Percentiles rank a stretch among this genome's conserved stretches.
Evolutionary conservation across 2,113 vertebrate species (phyloP).

Genomic region (Malaclemys terrapin): DNA sequence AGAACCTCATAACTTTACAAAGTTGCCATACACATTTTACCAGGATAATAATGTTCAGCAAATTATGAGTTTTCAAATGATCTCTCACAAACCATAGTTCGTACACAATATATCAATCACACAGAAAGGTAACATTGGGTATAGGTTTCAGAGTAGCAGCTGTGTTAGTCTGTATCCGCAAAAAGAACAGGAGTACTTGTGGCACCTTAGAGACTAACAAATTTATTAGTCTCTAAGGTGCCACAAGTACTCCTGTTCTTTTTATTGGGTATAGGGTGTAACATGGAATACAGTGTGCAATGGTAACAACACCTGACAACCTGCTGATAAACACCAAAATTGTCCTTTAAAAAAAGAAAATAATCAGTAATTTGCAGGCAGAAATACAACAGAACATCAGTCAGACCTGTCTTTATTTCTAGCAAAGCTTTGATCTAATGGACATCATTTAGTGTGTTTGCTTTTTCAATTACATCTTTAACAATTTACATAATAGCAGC

Average conservation of each 20-base stretch:
- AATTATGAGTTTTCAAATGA: neutral
- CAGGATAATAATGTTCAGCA: neutral
- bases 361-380: neutral
- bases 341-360: conserved; percentile 21
- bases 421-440: neutral
- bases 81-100: neutral
- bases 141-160: no score
- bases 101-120: neutral
- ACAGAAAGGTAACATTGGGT: neutral
- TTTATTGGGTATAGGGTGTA: neutral
- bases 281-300: neutral
- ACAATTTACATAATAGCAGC: neutral
- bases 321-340: neutral
- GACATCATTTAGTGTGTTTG: neutral
- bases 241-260: no score
- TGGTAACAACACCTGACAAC: neutral
- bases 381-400: neutral
- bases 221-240: no score
- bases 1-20: neutral
- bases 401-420: neutral
- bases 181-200: no score
- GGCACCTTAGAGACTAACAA: no score
- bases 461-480: neutral
- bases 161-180: no score
- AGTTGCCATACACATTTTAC: neutral